A percentile compares a stretch with the other conserved stretches of the same genome.
Conservation (phyloP, 2,888 invertebrate genomes). For the Blera fallax region DNA sequence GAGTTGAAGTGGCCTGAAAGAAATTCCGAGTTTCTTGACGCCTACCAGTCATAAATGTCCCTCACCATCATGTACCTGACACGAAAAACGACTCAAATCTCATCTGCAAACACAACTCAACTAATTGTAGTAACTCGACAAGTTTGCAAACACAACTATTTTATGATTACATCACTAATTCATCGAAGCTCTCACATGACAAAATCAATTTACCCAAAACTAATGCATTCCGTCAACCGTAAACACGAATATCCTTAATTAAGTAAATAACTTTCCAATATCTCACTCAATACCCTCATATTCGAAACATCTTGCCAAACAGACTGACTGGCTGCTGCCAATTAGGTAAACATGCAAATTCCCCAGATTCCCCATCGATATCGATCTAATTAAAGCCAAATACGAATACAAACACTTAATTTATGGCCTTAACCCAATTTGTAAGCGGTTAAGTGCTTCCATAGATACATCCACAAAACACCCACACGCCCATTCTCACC, state of each 20-base stretch:
- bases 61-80: too few species aligned
- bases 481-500: constrained; percentile 11
- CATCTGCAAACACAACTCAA: too few species aligned
- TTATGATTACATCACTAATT: too few species aligned
- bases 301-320: background rate
- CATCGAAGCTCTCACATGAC: background rate
- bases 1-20: too few species aligned
- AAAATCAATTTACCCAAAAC: background rate
- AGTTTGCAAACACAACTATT: too few species aligned
- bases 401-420: constrained; percentile 38
- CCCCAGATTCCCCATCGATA: constrained; percentile 1
- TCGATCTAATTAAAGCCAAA: constrained; percentile 30
- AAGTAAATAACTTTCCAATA: background rate
- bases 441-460: constrained; percentile 30
- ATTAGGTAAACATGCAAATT: constrained; percentile 18
- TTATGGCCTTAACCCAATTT: constrained; percentile 46
- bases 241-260: background rate
- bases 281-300: background rate
- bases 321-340: background rate
- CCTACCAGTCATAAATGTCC: too few species aligned
- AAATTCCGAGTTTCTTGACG: too few species aligned
- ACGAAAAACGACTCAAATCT: too few species aligned
- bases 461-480: background rate
- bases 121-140: too few species aligned
- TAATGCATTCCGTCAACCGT: background rate